These are phyloP conservation scores for Enteromius paludinosus DNA, from an alignment of 2,797 vertebrate genomes.

Conservation along the genomic window DNA sequence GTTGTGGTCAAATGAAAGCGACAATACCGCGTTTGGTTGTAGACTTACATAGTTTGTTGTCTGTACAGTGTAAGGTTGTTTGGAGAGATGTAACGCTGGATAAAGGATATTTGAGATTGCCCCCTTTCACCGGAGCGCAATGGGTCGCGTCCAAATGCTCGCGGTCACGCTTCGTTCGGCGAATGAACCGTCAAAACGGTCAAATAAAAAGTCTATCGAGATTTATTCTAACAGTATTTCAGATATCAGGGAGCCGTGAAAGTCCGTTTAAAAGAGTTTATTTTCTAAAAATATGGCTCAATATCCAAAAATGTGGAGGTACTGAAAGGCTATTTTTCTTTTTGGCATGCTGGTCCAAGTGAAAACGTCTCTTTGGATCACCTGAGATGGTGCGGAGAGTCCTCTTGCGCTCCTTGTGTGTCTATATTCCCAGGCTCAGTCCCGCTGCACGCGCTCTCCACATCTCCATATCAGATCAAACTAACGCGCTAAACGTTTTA, in stretches of 20 bases:
- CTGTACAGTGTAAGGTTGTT: slow-evolving; percentile 1
- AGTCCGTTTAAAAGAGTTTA: slow-evolving; percentile 21
- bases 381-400: slow-evolving; percentile 64
- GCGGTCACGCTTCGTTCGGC: slow-evolving; percentile 18
- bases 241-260: slow-evolving; percentile 5
- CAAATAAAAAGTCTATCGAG: slow-evolving; percentile 25
- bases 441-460: slow-evolving; percentile 46
- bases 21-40: not conserved
- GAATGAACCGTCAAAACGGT: slow-evolving; percentile 15
- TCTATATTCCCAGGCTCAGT: slow-evolving; percentile 65
- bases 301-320: slow-evolving; percentile 28
- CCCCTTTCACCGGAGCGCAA: slow-evolving; percentile 40
- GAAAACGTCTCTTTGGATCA: slow-evolving; percentile 59
- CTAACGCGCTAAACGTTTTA: slow-evolving; percentile 72
- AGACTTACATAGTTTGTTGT: slow-evolving; percentile 18
- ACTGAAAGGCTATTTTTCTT: slow-evolving; percentile 22
- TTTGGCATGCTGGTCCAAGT: slow-evolving; percentile 30
- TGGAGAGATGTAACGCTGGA: slow-evolving; percentile 2
- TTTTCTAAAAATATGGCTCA: slow-evolving; percentile 15
- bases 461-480: slow-evolving; percentile 65
- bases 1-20: not conserved
- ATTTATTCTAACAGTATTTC: slow-evolving; percentile 33
- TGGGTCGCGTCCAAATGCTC: slow-evolving; percentile 18
- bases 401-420: slow-evolving; percentile 62
- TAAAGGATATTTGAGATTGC: slow-evolving; percentile 50